These are phyloP conservation scores for Maylandia zebra DNA, from an alignment of 2,113 vertebrate genomes.

Conservation along the genomic window DNA sequence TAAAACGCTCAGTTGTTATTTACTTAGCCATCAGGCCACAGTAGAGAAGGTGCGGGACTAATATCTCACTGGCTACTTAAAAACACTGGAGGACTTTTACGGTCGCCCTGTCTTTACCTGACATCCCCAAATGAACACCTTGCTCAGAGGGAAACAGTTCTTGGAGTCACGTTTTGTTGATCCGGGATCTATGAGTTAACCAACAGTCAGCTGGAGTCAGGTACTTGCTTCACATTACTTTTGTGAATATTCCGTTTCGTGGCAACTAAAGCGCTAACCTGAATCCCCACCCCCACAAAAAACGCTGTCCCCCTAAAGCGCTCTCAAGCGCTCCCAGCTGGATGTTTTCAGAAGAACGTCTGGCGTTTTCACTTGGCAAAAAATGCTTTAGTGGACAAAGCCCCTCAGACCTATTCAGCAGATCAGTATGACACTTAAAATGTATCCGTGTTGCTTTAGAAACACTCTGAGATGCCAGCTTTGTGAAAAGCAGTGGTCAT, in stretches of 20 bases:
- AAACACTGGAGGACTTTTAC: not conserved
- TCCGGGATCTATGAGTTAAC: not conserved
- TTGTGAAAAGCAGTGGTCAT: not conserved
- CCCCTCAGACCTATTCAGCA: not conserved
- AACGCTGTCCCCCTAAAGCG: not conserved
- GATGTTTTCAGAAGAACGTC: not conserved
- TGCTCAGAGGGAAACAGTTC: not conserved
- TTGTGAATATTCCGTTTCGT: not conserved
- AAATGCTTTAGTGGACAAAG: not conserved
- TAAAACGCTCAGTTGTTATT: not conserved
- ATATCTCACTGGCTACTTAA: not conserved
- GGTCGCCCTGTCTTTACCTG: not conserved
- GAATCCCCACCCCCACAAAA: not conserved
- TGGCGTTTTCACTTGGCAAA: not conserved
- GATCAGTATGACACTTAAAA: not conserved
- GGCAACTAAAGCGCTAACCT: not conserved
- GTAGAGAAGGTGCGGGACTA: not conserved
- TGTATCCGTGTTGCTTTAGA: slow-evolving; percentile 2
- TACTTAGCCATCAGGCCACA: not conserved
- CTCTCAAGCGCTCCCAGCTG: not conserved
- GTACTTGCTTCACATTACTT: not conserved
- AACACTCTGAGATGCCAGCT: slow-evolving; percentile 5
- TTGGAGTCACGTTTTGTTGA: not conserved
- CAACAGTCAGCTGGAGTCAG: not conserved
- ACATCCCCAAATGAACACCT: not conserved